Base-by-base conservation (phyloP, 2,113 vertebrate species). In the Thalassarche chlororhynchos region DNA sequence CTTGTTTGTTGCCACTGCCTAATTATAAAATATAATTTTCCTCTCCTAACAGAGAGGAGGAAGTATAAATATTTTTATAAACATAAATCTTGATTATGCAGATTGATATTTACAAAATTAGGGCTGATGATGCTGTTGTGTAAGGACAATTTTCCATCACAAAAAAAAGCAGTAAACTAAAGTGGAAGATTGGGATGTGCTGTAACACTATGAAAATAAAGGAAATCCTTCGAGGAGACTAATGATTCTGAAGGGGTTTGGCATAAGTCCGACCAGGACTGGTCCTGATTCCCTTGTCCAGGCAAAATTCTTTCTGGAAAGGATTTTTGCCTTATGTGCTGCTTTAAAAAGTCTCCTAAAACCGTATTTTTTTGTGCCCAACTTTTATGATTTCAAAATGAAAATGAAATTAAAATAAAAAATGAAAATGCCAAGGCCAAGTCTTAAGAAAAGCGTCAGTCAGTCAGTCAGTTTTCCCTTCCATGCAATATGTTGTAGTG, bases 21-120 rank as follows among this genome's bases (percentile, higher is more conserved):
- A 84, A 97, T 95, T 94, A 95, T 66, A 90, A 91, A 93, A 92
- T 70, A 66, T 28, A 85, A 83, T 94, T 91, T 95, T 91, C 70
- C 80, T 91, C 58, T 94, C 24, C 66, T 83, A 87, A 92, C 58
- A 83, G 62, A 76, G 69, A 72, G 17, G 12, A 94, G 77, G 82
- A 91, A 94, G 49, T 57, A 65, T 4, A 90, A 96, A 90, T 85
- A 74, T 94, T 95, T 87, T 86, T 62, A 38, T 58, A 66, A 90
- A 74, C 12, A 83, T 83, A 76, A 90, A 83, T 90, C 61, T 91
- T 72, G 26, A 93, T 88, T 16, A 4, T 38, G 24, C 14, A 55
- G 49, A 29, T 83, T n/a, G 42, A 38, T 83, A 86, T 77, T 92
- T 88, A 72, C 38, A 85, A 85, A 96, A 91, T 21, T 44, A 62